Evolutionary conservation across 2,113 vertebrate species (phyloP), one percentile per base, ranked within the genome.

Genomic region (Alces alces): DNA sequence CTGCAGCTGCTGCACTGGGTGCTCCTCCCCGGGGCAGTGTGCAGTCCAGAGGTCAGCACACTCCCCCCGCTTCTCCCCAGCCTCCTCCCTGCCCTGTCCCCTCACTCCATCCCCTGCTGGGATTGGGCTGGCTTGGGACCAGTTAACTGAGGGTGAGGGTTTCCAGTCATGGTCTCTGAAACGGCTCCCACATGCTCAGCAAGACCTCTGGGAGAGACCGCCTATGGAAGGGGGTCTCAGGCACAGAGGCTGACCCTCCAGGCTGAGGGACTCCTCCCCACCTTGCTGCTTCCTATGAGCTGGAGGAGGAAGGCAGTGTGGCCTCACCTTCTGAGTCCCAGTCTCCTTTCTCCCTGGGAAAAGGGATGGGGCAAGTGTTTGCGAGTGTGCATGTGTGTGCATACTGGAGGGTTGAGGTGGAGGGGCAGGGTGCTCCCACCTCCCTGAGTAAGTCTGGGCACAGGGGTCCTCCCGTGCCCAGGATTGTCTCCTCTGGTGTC

Each of bases 91-190:
- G 57, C 36, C 66, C n/a, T 23, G 43, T 50, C 45, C 12, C 85
- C n/a, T 30, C 36, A 15, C 23, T 54, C 15, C 64, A 27, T 78
- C 80, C 96, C 13, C 76, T 97, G 98, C 91, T 70, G 55, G 95
- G 95, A 95, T 8, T 57, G 54, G 30, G 57, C 33, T 97, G 97
- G 95, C 95, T 57, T 50, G 91, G 86, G 78, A 89, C 91, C 70
- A 86, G 55, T 50, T 86, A 45, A 55, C 2, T 30, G 91, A 86
- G 61, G 95, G 39, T 25, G 36, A 89, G 70, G 25, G 61, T 84
- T 91, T 89, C 70, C 60, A 57, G 58, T 15, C 54, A 43, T 25
- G 79, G 86, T 85, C 73, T 80, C 27, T 12, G 25, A 76, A 39
- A 78, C 7, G 64, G 4, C 33, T 94, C 86, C 78, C 45, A 58